A percentile compares a stretch with the other conserved stretches of the same genome.
Evolutionary conservation across 2,113 vertebrate species (phyloP).

Genomic region (Tenebrosternarchus preto): DNA sequence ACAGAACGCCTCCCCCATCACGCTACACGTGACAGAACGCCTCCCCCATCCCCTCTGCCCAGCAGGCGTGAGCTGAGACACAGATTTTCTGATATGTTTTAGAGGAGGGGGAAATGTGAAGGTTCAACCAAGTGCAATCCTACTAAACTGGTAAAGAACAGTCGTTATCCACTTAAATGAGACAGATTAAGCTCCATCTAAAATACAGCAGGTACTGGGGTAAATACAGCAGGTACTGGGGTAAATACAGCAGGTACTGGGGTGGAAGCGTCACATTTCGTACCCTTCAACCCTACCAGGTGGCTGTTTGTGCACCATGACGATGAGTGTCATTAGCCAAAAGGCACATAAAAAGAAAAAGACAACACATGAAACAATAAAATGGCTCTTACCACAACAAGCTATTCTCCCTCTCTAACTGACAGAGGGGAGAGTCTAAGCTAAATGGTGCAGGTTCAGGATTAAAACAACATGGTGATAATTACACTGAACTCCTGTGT

Average conservation of each 20-base stretch:
- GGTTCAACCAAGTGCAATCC: too few species aligned
- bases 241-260: background rate
- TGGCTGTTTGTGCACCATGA: constrained; percentile 15
- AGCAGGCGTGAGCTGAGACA: background rate
- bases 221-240: background rate
- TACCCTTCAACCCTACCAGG: constrained; percentile 31
- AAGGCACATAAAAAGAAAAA: constrained; percentile 2
- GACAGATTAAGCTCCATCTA: constrained; percentile 15
- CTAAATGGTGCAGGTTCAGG: too few species aligned
- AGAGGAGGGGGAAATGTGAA: background rate
- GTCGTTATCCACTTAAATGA: background rate
- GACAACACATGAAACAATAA: constrained; percentile 19
- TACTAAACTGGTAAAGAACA: background rate
- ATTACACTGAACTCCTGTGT: background rate
- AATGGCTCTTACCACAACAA: constrained; percentile 15
- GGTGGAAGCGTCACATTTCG: background rate
- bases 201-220: background rate
- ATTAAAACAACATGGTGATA: background rate
- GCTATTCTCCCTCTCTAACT: background rate
- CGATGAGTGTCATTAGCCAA: constrained; percentile 32
- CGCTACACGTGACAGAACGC: constrained; percentile 14
- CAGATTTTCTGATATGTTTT: background rate
- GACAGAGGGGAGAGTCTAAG: background rate
- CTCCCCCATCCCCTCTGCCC: background rate
- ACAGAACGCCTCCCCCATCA: background rate